Percentiles rank a stretch among this genome's conserved stretches.
These are phyloP conservation scores for Otus sunia DNA, from an alignment of 2,113 vertebrate genomes.

Conservation along the genomic window DNA sequence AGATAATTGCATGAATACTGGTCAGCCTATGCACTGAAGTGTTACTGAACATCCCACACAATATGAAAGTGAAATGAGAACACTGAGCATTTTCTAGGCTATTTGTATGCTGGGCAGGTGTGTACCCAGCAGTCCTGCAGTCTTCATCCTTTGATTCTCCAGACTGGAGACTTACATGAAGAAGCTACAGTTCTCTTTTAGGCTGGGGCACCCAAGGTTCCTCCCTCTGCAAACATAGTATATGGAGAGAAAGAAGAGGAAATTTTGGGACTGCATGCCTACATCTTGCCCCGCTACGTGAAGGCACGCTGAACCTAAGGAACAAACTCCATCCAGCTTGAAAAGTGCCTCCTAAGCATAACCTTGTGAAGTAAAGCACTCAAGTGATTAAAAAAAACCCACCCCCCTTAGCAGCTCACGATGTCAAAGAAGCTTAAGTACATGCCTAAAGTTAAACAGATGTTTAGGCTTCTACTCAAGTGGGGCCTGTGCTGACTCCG, in stretches of 20 bases:
- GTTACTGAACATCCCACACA: background rate
- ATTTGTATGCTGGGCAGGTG: background rate
- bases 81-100: background rate
- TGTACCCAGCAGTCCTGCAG: background rate
- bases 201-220: background rate
- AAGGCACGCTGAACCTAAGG: background rate
- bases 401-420: background rate
- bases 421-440: constrained; percentile 16
- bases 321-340: background rate
- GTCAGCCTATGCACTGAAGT: background rate
- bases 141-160: background rate
- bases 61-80: background rate
- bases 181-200: background rate
- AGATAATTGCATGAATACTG: background rate
- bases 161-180: background rate
- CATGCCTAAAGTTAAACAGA: constrained; percentile 27
- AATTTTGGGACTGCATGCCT: background rate
- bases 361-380: background rate
- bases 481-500: constrained; percentile 27
- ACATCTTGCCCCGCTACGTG: fast-evolving
- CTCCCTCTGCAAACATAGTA: background rate
- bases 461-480: background rate
- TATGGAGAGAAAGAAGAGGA: background rate
- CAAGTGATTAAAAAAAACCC: background rate
- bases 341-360: background rate